Evolutionary conservation across 2,797 vertebrate genomes (phyloP).

Genomic region (Lutjanus argentimaculatus): DNA sequence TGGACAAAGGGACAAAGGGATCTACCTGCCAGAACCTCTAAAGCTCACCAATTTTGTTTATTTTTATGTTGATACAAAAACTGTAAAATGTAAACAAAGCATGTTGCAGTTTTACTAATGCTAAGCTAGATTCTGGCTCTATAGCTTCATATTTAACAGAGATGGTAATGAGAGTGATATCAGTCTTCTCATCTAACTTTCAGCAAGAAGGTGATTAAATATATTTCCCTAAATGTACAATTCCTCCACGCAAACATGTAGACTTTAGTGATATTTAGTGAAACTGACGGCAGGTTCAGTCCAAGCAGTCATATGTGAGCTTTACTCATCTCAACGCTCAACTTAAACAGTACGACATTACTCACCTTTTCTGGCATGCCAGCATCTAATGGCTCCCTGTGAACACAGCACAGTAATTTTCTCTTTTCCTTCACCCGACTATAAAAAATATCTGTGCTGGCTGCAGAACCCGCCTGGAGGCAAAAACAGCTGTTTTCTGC

Average conservation of each 20-base stretch:
- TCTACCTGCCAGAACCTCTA: too few relatives aligned
- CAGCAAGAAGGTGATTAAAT: background rate
- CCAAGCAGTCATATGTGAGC: background rate
- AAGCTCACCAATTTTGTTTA: background rate
- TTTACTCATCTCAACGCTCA: conserved; percentile 2
- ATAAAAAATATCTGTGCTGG: conserved; percentile 23
- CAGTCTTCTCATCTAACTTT: background rate
- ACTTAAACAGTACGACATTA: background rate
- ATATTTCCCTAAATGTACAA: background rate
- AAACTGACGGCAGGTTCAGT: background rate
- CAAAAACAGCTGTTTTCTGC: conserved; percentile 35
- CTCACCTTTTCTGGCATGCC: conserved; percentile 4
- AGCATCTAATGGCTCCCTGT: conserved; percentile 11
- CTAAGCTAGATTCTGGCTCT: background rate
- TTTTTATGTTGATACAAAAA: background rate
- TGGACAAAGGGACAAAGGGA: background rate
- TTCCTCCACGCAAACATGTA: background rate
- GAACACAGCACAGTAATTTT: conserved; percentile 34
- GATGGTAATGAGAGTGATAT: background rate
- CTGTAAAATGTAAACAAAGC: background rate
- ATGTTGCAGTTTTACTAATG: background rate
- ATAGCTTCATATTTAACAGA: background rate
- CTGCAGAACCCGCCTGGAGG: conserved; percentile 52
- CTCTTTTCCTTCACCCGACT: conserved; percentile 17
- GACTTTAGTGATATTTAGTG: background rate